phyloP scores from a whole-genome alignment of 2,113 vertebrate species.

The Gymnogyps californianus region DNA sequence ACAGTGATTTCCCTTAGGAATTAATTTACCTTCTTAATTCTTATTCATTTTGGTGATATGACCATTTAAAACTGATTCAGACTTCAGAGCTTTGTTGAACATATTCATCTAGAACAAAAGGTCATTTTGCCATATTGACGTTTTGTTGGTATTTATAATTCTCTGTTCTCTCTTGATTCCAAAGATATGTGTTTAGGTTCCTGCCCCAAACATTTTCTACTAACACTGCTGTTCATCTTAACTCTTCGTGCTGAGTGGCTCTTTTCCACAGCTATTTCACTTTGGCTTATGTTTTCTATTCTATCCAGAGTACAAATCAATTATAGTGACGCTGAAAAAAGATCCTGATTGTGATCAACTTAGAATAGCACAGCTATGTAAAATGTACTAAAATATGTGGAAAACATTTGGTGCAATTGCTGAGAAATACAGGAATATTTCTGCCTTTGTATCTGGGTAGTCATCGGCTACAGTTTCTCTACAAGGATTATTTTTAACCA shows the following conservation, averaged over 20 bases:
- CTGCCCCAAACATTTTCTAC: constrained; percentile 4
- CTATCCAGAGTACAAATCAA: not conserved
- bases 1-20: constrained; percentile 77
- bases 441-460: not conserved
- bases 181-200: not conserved
- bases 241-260: not conserved
- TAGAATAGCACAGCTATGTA: not conserved
- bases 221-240: not conserved
- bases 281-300: not conserved
- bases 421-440: not conserved
- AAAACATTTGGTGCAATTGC: not conserved
- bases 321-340: not conserved
- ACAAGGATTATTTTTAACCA: not conserved
- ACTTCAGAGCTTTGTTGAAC: constrained; percentile 50
- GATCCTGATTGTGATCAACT: not conserved
- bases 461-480: not conserved
- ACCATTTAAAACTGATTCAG: constrained; percentile 52
- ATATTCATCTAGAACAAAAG: constrained; percentile 38
- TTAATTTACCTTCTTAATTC: constrained; percentile 81
- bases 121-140: constrained; percentile 23
- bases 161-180: not conserved
- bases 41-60: constrained; percentile 67
- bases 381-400: not conserved
- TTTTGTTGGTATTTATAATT: constrained; percentile 62
- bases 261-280: not conserved